Evolutionary conservation across 2,797 vertebrate genomes (phyloP).

Genomic region (Galaxias olidus): DNA sequence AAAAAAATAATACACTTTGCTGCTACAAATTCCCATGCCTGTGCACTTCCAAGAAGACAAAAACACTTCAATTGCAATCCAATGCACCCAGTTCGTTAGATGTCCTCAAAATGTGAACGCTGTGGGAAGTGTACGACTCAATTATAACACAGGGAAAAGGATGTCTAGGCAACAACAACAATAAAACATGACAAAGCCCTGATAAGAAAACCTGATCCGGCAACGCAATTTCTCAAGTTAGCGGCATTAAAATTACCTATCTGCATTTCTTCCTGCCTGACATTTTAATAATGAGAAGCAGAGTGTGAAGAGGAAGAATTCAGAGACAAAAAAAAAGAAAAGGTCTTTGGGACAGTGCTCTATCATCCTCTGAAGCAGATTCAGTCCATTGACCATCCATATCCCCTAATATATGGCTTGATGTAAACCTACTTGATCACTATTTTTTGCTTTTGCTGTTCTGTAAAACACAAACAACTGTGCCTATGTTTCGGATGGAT

Average conservation of each 20-base stretch:
- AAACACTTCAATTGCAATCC: slow-evolving; percentile 19
- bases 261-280: slow-evolving; percentile 34
- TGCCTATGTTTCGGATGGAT: no score
- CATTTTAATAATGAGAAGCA: slow-evolving; percentile 42
- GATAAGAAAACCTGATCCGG: slow-evolving; percentile 40
- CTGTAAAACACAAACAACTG: no score
- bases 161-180: slow-evolving; percentile 18
- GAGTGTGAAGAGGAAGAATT: slow-evolving; percentile 21
- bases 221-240: slow-evolving; percentile 39
- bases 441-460: no score
- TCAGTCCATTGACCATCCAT: no score
- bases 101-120: slow-evolving; percentile 17
- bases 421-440: no score
- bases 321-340: no score
- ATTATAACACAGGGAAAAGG: slow-evolving; percentile 28
- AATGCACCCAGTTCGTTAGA: slow-evolving; percentile 12
- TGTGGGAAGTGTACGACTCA: slow-evolving; percentile 23
- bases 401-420: no score
- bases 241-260: slow-evolving; percentile 30
- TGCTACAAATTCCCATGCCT: no score
- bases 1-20: no score
- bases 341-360: no score
- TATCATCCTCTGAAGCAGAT: no score
- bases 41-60: neutral
- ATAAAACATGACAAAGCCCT: slow-evolving; percentile 26